These are phyloP conservation scores for Turritopsis dohrnii DNA, from an alignment of 30 jellyfish, hydroid and myxozoan species.

Conservation along the genomic window DNA sequence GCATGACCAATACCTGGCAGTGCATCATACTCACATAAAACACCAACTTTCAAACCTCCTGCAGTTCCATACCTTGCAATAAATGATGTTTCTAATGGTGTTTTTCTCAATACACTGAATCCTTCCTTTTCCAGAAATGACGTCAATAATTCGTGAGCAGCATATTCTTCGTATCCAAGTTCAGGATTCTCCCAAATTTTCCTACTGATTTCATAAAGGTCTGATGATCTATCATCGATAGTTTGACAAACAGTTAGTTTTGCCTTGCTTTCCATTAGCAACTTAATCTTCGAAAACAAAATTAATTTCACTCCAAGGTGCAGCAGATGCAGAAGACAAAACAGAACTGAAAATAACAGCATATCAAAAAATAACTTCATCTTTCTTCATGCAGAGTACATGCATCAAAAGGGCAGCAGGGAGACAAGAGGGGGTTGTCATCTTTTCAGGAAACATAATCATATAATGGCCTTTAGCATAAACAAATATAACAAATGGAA, in stretches of 20 bases:
- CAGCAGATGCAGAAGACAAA: neutral
- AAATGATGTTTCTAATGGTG: constrained; percentile 81
- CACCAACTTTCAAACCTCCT: constrained; percentile 65
- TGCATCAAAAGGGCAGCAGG: no score
- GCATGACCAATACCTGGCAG: constrained; percentile 97
- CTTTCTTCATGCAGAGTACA: no score
- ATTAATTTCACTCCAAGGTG: neutral
- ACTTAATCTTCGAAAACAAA: neutral
- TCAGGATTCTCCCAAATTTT: constrained; percentile 78
- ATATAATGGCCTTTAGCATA: no score
- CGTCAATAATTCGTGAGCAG: constrained; percentile 61
- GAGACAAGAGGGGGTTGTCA: no score
- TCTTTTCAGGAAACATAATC: no score
- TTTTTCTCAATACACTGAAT: constrained; percentile 46
- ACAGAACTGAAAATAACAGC: neutral
- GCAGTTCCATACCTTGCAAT: constrained; percentile 65
- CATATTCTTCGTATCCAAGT: constrained; percentile 60
- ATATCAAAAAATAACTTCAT: no score
- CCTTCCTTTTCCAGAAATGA: constrained; percentile 66
- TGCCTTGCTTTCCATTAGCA: neutral
- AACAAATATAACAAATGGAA: no score
- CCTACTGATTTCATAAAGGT: constrained; percentile 51
- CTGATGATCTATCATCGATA: constrained; percentile 37
- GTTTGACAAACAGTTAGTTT: constrained; percentile 19
- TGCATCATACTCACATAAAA: constrained; percentile 86